These are phyloP conservation scores for Thaumetopoea pityocampa DNA, from an alignment of 1,140 invertebrate genomes.

Conservation along the genomic window DNA sequence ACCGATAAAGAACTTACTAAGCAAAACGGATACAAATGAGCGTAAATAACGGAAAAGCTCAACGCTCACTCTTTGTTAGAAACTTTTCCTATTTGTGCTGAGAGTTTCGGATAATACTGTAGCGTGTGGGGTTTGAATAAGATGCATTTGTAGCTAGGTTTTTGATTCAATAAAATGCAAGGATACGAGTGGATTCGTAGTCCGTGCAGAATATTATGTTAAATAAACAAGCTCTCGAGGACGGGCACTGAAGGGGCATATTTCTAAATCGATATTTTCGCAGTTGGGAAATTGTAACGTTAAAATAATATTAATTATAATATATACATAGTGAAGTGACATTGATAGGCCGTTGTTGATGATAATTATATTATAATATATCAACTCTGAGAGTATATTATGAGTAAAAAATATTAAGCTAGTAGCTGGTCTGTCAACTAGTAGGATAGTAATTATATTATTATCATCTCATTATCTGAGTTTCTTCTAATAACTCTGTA, in stretches of 20 bases:
- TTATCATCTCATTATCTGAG: no score
- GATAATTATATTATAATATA: no score
- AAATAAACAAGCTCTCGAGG: conserved; percentile 34
- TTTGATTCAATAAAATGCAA: conserved; percentile 39
- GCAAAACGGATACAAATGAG: conserved; percentile 42
- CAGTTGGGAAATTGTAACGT: conserved; percentile 3
- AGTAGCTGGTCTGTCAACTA: no score
- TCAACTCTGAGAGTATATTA: no score
- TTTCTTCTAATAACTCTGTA: no score
- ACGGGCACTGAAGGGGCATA: conserved; percentile 15
- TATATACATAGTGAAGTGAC: no score
- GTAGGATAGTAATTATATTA: no score
- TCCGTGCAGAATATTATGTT: conserved; percentile 33
- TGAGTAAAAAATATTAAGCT: no score
- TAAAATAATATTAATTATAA: no score
- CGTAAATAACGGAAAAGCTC: conserved; percentile 31
- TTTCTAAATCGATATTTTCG: conserved; percentile 2
- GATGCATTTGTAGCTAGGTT: conserved; percentile 28
- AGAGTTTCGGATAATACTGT: conserved; percentile 19
- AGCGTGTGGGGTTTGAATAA: conserved; percentile 19
- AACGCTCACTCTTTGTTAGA: conserved; percentile 28
- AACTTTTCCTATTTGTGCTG: neutral
- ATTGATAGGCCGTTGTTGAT: no score
- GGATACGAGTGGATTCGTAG: conserved; percentile 29
- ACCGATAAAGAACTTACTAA: conserved; percentile 40